phyloP scores from a whole-genome alignment of 1,140 invertebrate species.

The Vollenhovia emeryi region DNA sequence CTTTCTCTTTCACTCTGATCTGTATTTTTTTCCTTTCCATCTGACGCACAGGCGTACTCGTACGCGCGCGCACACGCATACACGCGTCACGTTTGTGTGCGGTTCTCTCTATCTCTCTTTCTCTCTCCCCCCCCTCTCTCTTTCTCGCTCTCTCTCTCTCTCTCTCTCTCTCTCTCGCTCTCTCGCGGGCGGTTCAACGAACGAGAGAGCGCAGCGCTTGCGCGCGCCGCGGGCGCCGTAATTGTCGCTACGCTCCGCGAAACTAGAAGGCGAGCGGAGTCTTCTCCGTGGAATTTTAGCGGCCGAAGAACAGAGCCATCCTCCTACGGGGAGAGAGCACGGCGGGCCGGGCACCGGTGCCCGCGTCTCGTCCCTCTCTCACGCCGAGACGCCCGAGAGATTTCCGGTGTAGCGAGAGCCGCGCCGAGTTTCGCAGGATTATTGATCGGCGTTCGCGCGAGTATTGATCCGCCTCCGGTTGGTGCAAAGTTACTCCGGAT shows the following conservation, averaged over 20 bases:
- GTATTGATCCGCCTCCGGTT: constrained; percentile 42
- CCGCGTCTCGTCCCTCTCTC: not conserved
- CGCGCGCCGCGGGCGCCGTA: constrained; percentile 76
- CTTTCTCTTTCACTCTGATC: constrained; percentile 35
- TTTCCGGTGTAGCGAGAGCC: constrained; percentile 1
- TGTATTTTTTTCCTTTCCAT: constrained; percentile 70
- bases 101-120: no score
- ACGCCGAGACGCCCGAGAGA: not conserved
- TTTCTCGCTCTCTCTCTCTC: no score
- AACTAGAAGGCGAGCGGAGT: constrained; percentile 62
- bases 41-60: constrained; percentile 7
- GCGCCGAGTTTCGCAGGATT: constrained; percentile 32
- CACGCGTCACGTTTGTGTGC: not conserved
- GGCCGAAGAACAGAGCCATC: not conserved
- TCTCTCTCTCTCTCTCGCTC: no score
- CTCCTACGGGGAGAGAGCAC: not conserved
- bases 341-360: not conserved
- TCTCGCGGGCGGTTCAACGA: constrained; percentile 78
- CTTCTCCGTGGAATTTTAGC: constrained; percentile 29
- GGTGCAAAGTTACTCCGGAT: constrained; percentile 41
- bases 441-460: constrained; percentile 42
- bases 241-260: constrained; percentile 66
- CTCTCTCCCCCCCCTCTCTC: no score
- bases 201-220: constrained; percentile 78
- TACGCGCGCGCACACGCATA: not conserved